Evolutionary conservation across 2,888 invertebrate genomes (phyloP), one percentile per base, ranked within the genome.

Genomic region (Xestia c-nigrum): DNA sequence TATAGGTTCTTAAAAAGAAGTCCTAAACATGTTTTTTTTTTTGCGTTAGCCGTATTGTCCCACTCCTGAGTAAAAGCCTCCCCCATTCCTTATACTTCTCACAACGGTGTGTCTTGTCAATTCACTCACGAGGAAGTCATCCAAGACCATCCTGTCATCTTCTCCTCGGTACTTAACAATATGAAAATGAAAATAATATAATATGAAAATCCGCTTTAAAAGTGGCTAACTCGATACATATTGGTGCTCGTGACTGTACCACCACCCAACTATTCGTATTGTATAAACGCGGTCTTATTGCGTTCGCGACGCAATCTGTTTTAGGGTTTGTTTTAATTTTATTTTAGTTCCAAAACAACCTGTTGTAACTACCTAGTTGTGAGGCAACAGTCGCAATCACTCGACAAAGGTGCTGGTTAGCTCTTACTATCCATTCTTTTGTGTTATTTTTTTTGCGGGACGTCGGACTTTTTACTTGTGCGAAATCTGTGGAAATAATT

Each of bases 301-400:
- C 65, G 19, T 24, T 63, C 43, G 43, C 79, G 10, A 75, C 72
- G 86, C 84, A 86, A 86, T 85, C 81, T 74, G 31, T 6, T 82
- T 73, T 82, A 75, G 85, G 80, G 76, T 76, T 81, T 74, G 69
- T 80, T 86, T 86, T 82, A 67, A 66, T 85, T 78, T 85, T 85
- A 79, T 85, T 85, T 77, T 65, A 24, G 46, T 66, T 24, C 75
- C 78, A 78, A 74, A 81, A 78, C 59, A 47, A 57, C 75, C 74
- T 79, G 78, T 82, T 82, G 86, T 55, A 85, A 84, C 40, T 4
- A 21, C 24, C 47, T 19, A 50, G 24, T 57, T 7, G 66, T 85
- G 78, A 31, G 38, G 86, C 83, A 86, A 83, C 10, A 3, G 19
- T 50, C 16, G 82, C 78, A 76, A 74, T 72, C 61, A 21, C 43